These are phyloP conservation scores for Enteromius trimaculatus DNA, from an alignment of 2,797 vertebrate species.

Conservation along the genomic window DNA sequence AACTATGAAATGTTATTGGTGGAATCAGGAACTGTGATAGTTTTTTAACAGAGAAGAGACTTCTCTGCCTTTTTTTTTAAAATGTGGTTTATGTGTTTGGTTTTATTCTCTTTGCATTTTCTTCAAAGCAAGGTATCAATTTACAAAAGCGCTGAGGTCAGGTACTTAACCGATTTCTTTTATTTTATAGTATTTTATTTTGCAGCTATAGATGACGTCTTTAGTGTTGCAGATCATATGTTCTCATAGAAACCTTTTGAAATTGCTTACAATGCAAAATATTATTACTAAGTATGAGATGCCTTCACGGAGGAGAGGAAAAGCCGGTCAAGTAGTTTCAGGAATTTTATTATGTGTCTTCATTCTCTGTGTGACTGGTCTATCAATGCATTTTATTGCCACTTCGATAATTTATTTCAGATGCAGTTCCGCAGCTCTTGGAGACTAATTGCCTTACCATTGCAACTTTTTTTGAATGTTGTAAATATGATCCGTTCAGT, in stretches of 20 bases:
- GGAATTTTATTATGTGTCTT: constrained; percentile 65
- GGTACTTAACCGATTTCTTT: constrained; percentile 83
- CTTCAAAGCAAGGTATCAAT: constrained; percentile 58
- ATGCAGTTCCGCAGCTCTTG: constrained; percentile 70
- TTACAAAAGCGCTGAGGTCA: constrained; percentile 75
- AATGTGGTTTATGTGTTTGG: constrained; percentile 29
- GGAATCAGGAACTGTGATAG: constrained; percentile 81
- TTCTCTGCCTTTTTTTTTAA: constrained; percentile 67
- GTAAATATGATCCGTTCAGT: constrained; percentile 62
- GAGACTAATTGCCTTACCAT: constrained; percentile 67
- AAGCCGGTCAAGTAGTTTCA: constrained; percentile 54
- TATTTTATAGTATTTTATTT: constrained; percentile 73
- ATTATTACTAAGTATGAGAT: constrained; percentile 51
- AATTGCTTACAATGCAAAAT: constrained; percentile 43
- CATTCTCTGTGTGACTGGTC: constrained; percentile 61
- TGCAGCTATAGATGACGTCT: constrained; percentile 62
- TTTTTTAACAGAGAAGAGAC: constrained; percentile 73
- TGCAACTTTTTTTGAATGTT: constrained; percentile 65
- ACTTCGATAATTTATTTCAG: constrained; percentile 79
- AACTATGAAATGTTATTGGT: constrained; percentile 69
- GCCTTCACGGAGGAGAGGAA: constrained; percentile 40
- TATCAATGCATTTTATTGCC: constrained; percentile 62
- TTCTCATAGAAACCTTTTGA: constrained; percentile 57
- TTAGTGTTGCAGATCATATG: constrained; percentile 69
- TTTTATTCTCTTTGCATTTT: constrained; percentile 43